Conservation (phyloP, 2,888 invertebrate species). For the Melanotus villosus region DNA sequence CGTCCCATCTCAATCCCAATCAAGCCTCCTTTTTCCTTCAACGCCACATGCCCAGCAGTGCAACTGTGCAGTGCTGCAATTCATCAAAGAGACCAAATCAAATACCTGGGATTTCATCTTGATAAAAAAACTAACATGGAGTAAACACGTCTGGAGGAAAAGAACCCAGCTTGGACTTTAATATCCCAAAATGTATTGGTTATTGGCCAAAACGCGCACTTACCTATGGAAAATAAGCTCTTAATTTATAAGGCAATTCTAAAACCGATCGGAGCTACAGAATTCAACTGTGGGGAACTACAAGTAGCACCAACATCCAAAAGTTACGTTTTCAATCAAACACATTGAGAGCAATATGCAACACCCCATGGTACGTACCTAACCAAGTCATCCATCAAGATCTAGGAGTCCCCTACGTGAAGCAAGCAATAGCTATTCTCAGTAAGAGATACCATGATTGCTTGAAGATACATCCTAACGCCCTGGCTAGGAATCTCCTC, state of each 20-base stretch:
- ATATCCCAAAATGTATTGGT: neutral
- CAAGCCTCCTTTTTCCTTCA: neutral
- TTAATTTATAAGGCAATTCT: neutral
- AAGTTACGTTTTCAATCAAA: too few species aligned
- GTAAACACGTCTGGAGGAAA: too few species aligned
- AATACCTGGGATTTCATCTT: slow-evolving; percentile 4
- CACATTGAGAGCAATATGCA: neutral
- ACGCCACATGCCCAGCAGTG: neutral
- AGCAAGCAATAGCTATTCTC: too few species aligned
- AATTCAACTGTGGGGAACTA: neutral
- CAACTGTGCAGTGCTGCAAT: neutral
- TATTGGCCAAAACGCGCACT: neutral
- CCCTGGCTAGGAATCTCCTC: too few species aligned
- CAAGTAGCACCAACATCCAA: too few species aligned
- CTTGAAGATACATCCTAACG: too few species aligned
- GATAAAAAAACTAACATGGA: neutral
- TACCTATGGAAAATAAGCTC: neutral
- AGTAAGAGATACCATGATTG: too few species aligned
- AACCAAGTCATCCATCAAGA: too few species aligned
- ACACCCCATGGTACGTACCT: neutral
- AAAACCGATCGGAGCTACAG: neutral
- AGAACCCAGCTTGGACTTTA: neutral
- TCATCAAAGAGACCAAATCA: neutral
- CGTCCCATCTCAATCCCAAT: neutral
- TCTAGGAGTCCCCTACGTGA: too few species aligned